Evolutionary conservation across 2,113 vertebrate species (phyloP), one percentile per base, ranked within the genome.

Genomic region (Tapirus terrestris): DNA sequence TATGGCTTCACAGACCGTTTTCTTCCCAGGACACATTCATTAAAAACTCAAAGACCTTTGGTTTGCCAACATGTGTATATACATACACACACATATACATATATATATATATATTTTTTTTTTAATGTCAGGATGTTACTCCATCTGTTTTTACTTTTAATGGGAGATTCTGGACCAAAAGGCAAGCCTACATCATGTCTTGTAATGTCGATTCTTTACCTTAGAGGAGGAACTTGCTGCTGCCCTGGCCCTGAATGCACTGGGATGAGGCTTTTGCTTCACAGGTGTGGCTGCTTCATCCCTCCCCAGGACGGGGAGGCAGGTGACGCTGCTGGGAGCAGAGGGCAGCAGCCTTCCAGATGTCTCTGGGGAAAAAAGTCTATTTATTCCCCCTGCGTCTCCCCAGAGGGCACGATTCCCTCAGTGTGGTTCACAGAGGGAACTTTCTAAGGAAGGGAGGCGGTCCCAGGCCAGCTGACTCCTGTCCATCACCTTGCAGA

Each of bases 401-500:
- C 23, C n/a, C 11, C 11, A 1, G 60, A 39, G 21, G 31, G 27
- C 53, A 39, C 33, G 43, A 27, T 31, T 17, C 33, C 51, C 23
- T 21, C 0, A 39, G 1, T 29, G 31, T 36, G 48, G 36, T 7
- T 87, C 51, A 61, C 2, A 14, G 39, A 53, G 18, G 61, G 33
- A 27, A 25, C 12, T 17, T 63, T 31, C 45, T 20, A 1, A 14
- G 39, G 23, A 7, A 31, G 43, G 79, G 67, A 10, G 53, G 0
- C 27, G 6, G 14, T 60, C 51, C 65, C 3, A 16, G 48, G 3
- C 23, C 25, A 1, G 18, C 60, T 93, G 60, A 83, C 61, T 8
- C 2, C 2, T 25, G 8, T 29, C 51, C 68, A 23, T 53, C 85
- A 7, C 33, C 23, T 94, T 97, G 39, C 97, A 99, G 99, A 99